Base-by-base conservation (phyloP, 2,113 vertebrate genomes). In the Manacus vitellinus region DNA sequence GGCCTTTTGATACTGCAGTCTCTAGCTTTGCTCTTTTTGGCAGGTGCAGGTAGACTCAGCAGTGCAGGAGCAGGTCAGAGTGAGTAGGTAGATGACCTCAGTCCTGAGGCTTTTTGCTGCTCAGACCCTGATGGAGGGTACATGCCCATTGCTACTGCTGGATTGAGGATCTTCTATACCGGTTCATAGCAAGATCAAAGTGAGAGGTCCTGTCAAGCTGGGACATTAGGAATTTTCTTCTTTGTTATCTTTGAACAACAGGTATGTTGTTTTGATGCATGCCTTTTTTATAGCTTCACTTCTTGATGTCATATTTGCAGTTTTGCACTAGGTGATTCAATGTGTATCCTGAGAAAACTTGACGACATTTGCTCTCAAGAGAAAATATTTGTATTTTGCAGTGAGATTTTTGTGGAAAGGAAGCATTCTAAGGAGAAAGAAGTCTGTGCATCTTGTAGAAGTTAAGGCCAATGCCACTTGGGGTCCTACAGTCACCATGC, bases 121-220 rank as follows among this genome's bases (percentile, higher is more conserved):
- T 35, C 49, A 46, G 33, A 27, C 8, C 12, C 23, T 68, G n/a
- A 12, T 5, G 27, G 33, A 77, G 30, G 13, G 21, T 20, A 30
- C 1, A 2, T 12, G 20, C 18, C 23, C 62, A 58, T 58, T 33
- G 3, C 4, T 82, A 0, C 47, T 7, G 0, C 35, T 74, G 20
- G 21, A 19, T 16, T 71, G 47, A 71, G 16, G 14, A 25, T 71
- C 30, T 78, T 67, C 47, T 41, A 33, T 25, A 59, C 25, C 2
- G 4, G 27, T 24, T 52, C 30, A n/a, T 5, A 20, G 28, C 31
- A 68, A 73, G 54, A 46, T 33, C 44, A 54, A n/a, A 65, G 56
- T 22, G 33, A 85, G 46, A 82, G 27, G 9, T 84, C 81, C 43
- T 51, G 31, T 44, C 43, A 68, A 37, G 14, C 39, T 63, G 39